A percentile compares a stretch with the other conserved stretches of the same genome.
Evolutionary conservation across 2,797 vertebrate genomes (phyloP).

Genomic region (Girardinus metallicus): DNA sequence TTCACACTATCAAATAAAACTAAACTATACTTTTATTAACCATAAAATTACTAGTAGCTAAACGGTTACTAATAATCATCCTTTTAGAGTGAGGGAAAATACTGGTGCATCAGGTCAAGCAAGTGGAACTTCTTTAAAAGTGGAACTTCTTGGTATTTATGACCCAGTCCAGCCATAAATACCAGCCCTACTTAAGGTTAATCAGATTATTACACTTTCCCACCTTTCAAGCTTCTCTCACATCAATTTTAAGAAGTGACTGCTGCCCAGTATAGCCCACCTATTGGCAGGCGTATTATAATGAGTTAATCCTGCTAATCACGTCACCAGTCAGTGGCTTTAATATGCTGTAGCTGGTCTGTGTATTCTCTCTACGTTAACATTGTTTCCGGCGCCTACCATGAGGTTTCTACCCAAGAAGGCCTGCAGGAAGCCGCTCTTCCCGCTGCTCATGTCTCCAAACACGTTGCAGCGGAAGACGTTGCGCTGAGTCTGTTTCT

Average conservation of each 20-base stretch:
- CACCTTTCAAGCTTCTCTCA: slow-evolving; percentile 2
- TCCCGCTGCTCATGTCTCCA: slow-evolving; percentile 89
- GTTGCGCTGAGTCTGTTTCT: slow-evolving; percentile 95
- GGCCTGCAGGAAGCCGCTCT: slow-evolving; percentile 92
- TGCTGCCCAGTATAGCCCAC: slow-evolving; percentile 1
- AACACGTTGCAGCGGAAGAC: slow-evolving; percentile 96
- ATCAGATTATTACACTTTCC: background rate
- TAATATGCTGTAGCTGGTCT: background rate
- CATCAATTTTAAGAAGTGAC: background rate
- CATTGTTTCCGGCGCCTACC: slow-evolving; percentile 72
- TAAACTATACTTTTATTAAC: background rate
- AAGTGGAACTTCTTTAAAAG: background rate
- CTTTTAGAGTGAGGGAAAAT: background rate
- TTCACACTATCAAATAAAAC: background rate
- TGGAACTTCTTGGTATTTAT: too few species aligned
- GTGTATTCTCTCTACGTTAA: background rate
- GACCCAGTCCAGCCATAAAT: slow-evolving; percentile 1
- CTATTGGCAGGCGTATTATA: slow-evolving; percentile 10
- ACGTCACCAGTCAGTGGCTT: slow-evolving; percentile 8
- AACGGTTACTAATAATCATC: background rate
- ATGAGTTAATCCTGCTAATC: slow-evolving; percentile 17
- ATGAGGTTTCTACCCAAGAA: slow-evolving; percentile 90
- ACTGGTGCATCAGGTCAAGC: background rate
- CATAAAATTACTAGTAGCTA: background rate
- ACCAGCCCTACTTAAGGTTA: background rate